Base-by-base conservation (phyloP, 2,113 vertebrate species). In the Nothocercus nigrocapillus region DNA sequence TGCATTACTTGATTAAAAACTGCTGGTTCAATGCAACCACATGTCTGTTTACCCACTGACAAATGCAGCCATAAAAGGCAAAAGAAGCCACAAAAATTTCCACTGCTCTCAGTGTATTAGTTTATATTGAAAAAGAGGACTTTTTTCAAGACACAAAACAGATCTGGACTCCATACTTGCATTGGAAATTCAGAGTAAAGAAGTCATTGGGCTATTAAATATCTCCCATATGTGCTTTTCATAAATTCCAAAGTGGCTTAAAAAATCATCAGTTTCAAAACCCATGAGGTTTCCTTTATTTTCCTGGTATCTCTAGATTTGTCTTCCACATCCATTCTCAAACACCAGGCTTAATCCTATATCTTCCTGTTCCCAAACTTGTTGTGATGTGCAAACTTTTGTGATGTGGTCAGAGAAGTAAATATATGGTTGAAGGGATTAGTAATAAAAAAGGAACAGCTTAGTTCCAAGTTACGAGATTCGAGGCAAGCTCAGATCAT, bases 21-120 rank as follows among this genome's bases (percentile, higher is more conserved):
- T 84, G 74, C 81, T 84, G 44, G 42, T 68, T 92, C 53, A 19
- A 20, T 82, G 62, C 62, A 96, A 53, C 73, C 47, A 82, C 22
- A 42, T 61, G 47, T 92, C 72, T 89, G 25, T 96, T 95, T 89
- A 94, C 25, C 69, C 58, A 30, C 54, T 95, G 72, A 93, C 80
- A 68, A 93, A 78, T 18, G 32, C 9, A 79, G 64, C 59, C 51
- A 38, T 32, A 36, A 86, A 25, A 82, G 47, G 4, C 11, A 45
- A 74, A 75, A 85, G 42, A 38, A 81, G 34, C 16, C 30, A 64
- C 11, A n/a, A 45, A 42, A 42, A 42, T 72, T 87, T 89, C 51
- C 44, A 38, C 25, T 58, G 38, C 84, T 34, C 13, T 86, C 69
- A 47, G 82, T n/a, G n/a, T 32, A 36, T 4, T 68, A 13, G 53